phyloP scores from a whole-genome alignment of 2,113 vertebrate genomes.

The Sminthopsis crassicaudata region DNA sequence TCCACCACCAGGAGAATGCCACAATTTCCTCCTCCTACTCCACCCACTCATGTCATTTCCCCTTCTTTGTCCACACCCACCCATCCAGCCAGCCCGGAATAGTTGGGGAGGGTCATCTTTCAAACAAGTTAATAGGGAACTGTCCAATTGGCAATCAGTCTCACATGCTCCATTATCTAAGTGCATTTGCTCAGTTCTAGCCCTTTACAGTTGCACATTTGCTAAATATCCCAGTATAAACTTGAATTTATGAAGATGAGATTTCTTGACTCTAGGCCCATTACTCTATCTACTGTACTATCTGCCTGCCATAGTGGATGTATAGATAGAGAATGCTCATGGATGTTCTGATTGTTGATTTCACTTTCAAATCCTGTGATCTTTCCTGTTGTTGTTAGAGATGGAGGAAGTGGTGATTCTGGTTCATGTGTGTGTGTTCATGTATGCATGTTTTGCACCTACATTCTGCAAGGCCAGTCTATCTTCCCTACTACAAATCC shows the following conservation, averaged over 20 bases:
- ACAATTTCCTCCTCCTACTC: no score
- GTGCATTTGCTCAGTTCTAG: no score
- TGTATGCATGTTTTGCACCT: background rate
- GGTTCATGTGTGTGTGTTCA: no score
- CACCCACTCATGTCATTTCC: no score
- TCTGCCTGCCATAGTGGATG: background rate
- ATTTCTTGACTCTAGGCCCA: background rate
- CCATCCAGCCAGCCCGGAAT: no score
- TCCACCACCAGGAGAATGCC: no score
- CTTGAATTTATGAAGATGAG: background rate
- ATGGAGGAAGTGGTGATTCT: background rate
- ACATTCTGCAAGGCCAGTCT: background rate
- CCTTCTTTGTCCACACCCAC: no score
- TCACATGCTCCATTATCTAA: no score
- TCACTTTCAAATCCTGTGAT: background rate
- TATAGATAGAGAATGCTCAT: background rate
- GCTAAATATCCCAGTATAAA: background rate
- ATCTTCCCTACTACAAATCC: background rate
- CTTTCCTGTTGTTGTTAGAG: background rate
- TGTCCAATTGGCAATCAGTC: no score
- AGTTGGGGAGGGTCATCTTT: no score
- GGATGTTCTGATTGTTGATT: background rate
- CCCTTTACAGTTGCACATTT: no score
- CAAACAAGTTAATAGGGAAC: no score
- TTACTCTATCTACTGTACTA: background rate